Conservation (phyloP, 2,113 vertebrate species). For the Scalopus aquaticus region DNA sequence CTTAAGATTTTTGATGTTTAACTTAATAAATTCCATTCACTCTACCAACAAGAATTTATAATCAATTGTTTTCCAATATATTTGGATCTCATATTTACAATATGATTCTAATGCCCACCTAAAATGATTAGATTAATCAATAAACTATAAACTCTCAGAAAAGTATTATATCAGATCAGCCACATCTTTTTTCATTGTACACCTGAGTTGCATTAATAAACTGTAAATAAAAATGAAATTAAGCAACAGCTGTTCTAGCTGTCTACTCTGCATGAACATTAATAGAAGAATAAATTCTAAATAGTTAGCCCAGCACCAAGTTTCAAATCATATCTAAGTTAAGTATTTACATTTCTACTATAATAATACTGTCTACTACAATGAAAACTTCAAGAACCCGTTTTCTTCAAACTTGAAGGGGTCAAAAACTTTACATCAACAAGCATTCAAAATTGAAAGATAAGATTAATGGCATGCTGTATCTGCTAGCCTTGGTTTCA, state of each 20-base stretch:
- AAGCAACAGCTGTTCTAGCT: background rate
- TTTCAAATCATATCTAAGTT: conserved; percentile 4
- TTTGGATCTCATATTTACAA: background rate
- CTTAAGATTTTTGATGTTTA: background rate
- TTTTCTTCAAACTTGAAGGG: background rate
- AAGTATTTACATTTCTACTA: background rate
- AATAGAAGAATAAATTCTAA: background rate
- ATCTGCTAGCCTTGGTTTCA: background rate
- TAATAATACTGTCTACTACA: background rate
- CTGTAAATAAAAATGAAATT: background rate
- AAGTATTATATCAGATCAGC: background rate
- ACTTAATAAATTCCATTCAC: background rate
- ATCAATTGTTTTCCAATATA: background rate
- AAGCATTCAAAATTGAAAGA: conserved; percentile 18
- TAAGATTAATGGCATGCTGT: background rate
- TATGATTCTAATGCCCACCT: background rate
- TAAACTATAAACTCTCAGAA: background rate
- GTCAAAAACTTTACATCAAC: background rate
- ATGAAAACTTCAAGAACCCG: background rate
- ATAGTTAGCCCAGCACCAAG: background rate
- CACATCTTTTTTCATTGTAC: background rate
- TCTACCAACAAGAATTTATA: background rate
- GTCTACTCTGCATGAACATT: background rate
- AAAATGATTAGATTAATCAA: background rate
- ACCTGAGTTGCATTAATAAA: background rate